Base-by-base conservation (phyloP, 2,888 invertebrate genomes). In the Nudaria mundana region DNA sequence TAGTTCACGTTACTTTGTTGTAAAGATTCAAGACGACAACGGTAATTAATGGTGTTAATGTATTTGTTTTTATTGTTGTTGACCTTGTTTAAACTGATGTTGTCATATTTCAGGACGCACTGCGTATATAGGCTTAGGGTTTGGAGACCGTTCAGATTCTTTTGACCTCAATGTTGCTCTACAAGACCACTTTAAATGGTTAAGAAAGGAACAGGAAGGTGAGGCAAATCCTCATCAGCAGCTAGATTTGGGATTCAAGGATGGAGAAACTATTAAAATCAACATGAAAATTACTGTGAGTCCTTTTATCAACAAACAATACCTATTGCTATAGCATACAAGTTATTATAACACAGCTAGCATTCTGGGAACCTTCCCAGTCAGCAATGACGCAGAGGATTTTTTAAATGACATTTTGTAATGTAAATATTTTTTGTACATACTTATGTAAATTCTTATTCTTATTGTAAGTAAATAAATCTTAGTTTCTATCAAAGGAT, bases 211-310 rank as follows among this genome's bases (percentile, higher is more conserved):
- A 74, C 93, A 94, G 66, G 92, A 92, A 65, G 93, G 92, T 40
- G 95, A 96, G 66, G 91, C 93, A 59, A 91, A 91, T 45, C 93
- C 94, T 6, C 92, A 92, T 44, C 93, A 92, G 60, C 94, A 97
- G 63, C 88, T 99, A 26, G 98, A 99, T 90, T 91, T 99, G 37
- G 95, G 98, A 32, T 99, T 99, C 77, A 99, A 99, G 75, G 99
- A 99, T 71, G 99, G 99, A 12, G 98, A 99, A 90, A 99, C 99
- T 1, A 99, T 99, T 56, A 99, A 98, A 89, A 98, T 99, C 46
- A 99, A 98, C 75, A 97, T 99, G 95, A 96, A 97, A 87, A 97
- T 97, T 54, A 96, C 97, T 52, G 97, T 97, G 90, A 80, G 81
- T 66, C 36, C 8, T 7, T 16, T 13, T n/a, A 12, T 1, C 2